phyloP scores from a whole-genome alignment of 2,113 vertebrate genomes.

The Channa maculata region DNA sequence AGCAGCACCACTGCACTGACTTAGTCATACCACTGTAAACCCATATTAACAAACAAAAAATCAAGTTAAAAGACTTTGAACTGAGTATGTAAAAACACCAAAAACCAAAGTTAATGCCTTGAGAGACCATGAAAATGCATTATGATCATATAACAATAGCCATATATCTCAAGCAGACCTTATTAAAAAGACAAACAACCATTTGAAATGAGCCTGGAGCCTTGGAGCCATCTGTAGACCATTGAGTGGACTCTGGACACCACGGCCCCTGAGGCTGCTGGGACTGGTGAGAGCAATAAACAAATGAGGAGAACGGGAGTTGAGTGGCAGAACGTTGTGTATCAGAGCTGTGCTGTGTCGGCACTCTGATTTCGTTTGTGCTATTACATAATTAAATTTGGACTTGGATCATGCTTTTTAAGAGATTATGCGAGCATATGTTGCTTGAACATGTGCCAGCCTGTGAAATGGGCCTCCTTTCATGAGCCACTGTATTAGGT shows the following conservation, averaged over 20 bases:
- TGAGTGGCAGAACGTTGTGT: constrained; percentile 77
- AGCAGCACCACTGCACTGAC: constrained; percentile 26
- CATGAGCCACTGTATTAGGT: constrained; percentile 81
- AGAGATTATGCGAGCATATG: constrained; percentile 98
- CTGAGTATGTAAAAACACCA: constrained; percentile 64
- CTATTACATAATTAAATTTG: constrained; percentile 98
- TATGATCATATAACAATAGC: constrained; percentile 68
- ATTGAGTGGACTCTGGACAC: constrained; percentile 66
- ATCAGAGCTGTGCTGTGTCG: constrained; percentile 89
- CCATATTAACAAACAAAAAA: constrained; percentile 50
- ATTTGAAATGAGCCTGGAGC: constrained; percentile 49
- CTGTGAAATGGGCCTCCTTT: constrained; percentile 84
- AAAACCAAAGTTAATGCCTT: constrained; percentile 59
- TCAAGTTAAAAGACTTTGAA: constrained; percentile 69
- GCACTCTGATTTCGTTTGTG: constrained; percentile 94
- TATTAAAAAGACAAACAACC: constrained; percentile 73
- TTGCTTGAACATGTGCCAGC: constrained; percentile 92
- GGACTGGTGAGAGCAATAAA: constrained; percentile 78
- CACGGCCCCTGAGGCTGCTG: constrained; percentile 60
- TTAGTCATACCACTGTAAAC: constrained; percentile 60
- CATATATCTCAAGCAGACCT: constrained; percentile 62
- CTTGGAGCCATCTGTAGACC: constrained; percentile 66
- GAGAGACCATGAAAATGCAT: constrained; percentile 58
- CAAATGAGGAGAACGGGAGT: constrained; percentile 80
- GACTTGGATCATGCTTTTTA: constrained; percentile 92